Base-by-base conservation (phyloP, 2,113 vertebrate species). In the Phrynosoma platyrhinos region DNA sequence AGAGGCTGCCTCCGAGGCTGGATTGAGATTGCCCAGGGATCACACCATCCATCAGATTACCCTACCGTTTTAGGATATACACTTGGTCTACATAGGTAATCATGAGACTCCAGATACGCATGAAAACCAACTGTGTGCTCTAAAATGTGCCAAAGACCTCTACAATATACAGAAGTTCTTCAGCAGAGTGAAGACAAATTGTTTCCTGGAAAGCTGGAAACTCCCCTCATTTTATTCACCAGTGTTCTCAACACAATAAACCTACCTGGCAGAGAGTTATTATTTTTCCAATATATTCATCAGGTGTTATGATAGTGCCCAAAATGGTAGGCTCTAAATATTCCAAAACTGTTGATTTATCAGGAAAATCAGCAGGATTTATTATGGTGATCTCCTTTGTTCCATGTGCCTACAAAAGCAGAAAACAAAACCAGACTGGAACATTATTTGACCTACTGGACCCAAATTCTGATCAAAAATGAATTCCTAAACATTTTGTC, bases 281-380 rank as follows among this genome's bases (percentile, higher is more conserved):
- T 91, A 99, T 98, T 95, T 98, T 97, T 47, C 98, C 98, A 62
- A 96, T 98, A 91, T 98, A 98, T 83, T 96, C 94, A 55, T 98
- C 97, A 66, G 99, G 99, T 91, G 98, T 93, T 36, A 99, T 97
- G 91, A 99, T 97, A 75, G 98, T 99, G 21, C 98, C 99, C 90
- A 97, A 78, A 90, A 99, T 98, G 95, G 97, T 96, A n/a, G 99
- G 99, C 89, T 99, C 99, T 95, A 98, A 95, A 92, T 99, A 99
- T 90, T 98, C 96, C 0, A 95, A 94, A 77, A 99, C 98, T 30
- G 96, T 94, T 14, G 96, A 91, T 87, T 95, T 97, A 82, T 99
- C 98, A 62, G 99, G 99, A 93, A 99, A 99, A 40, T 98, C 97
- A 89, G 97, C 94, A 5, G 99, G 99, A 91, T 97, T 99, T 90